phyloP scores from a whole-genome alignment of 2,888 invertebrate species.

The Itoplectis maculator region DNA sequence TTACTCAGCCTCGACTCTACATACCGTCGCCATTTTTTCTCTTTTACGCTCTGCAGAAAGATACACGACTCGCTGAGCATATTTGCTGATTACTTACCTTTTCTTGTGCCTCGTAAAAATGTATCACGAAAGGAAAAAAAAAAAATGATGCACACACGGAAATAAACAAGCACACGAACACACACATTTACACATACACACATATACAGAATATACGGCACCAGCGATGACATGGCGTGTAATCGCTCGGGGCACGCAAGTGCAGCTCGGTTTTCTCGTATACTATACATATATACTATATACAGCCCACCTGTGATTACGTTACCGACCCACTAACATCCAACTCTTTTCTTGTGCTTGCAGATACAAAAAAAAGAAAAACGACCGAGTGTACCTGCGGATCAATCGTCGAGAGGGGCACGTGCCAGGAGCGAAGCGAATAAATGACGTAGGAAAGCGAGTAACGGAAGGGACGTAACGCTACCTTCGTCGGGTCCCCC shows the following conservation, averaged over 20 bases:
- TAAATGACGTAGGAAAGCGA: slow-evolving; percentile 83
- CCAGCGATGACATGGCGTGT: not conserved
- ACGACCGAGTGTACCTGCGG: slow-evolving; percentile 74
- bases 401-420: slow-evolving; percentile 77
- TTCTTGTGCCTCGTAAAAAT: not conserved
- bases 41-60: not conserved
- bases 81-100: slow-evolving; percentile 36
- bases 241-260: not conserved
- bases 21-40: not conserved
- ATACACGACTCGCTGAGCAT: not conserved
- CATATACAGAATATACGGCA: not conserved
- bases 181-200: too few relatives aligned
- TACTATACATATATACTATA: too few relatives aligned
- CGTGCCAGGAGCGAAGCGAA: slow-evolving; percentile 81
- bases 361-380: slow-evolving; percentile 73
- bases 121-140: not conserved
- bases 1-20: not conserved
- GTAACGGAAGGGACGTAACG: slow-evolving; percentile 83
- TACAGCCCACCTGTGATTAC: not conserved
- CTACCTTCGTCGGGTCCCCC: slow-evolving; percentile 79
- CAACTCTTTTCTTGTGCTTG: slow-evolving; percentile 76
- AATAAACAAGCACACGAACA: too few relatives aligned
- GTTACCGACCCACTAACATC: not conserved
- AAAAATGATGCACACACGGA: not conserved
- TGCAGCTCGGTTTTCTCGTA: not conserved